Evolutionary conservation across 2,113 vertebrate species (phyloP).

Genomic region (Sphaerodactylus townsendi): DNA sequence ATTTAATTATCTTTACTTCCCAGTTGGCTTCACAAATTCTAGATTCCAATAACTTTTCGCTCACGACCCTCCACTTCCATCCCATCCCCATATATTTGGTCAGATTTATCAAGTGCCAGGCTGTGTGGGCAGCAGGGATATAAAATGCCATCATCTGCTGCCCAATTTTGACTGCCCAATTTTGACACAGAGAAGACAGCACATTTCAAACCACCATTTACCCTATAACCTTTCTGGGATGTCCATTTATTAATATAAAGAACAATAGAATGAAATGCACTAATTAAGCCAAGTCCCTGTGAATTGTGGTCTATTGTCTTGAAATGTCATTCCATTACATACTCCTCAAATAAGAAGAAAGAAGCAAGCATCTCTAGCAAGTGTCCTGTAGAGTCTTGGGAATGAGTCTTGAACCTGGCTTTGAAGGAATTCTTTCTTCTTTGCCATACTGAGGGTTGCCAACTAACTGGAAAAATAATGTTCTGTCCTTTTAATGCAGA

Average conservation of each 20-base stretch:
- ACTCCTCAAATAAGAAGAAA: not conserved
- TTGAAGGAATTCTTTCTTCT: not conserved
- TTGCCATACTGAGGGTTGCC: not conserved
- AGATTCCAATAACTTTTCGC: not conserved
- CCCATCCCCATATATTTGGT: not conserved
- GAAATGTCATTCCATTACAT: not conserved
- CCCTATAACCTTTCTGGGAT: conserved; percentile 20
- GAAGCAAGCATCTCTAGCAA: not conserved
- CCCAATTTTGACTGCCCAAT: not conserved
- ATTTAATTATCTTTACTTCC: not conserved
- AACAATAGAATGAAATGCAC: not conserved
- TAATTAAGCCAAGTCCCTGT: not conserved
- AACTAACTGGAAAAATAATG: not conserved
- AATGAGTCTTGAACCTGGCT: not conserved
- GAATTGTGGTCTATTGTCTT: not conserved
- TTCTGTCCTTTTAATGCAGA: too few species aligned
- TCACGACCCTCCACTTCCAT: not conserved
- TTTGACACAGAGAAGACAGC: not conserved
- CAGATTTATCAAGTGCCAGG: not conserved
- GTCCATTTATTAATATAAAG: not conserved
- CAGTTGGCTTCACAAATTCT: not conserved
- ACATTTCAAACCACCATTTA: not conserved
- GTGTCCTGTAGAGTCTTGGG: not conserved
- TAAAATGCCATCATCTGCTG: not conserved
- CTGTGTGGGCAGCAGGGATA: not conserved